Percentiles rank a stretch among this genome's conserved stretches.
Conservation (phyloP, 2,797 vertebrate genomes). For the Erethizon dorsatum region DNA sequence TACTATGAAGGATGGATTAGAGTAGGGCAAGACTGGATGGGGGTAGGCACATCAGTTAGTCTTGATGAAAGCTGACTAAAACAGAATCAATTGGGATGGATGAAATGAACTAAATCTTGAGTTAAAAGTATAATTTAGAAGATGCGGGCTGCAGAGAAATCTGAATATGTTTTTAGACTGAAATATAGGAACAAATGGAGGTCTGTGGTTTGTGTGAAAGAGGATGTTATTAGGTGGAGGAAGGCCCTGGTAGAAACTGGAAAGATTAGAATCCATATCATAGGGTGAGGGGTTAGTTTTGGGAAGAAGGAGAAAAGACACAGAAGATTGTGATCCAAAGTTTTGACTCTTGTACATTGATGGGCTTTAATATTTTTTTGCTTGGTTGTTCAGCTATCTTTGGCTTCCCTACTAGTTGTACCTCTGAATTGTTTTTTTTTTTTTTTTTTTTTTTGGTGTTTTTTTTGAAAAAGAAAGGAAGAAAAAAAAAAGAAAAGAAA, state of each 20-base stretch:
- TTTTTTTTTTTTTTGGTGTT: background rate
- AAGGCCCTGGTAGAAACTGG: background rate
- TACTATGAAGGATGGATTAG: background rate
- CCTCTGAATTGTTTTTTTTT: background rate
- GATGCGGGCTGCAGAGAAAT: background rate
- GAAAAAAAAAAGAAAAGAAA: background rate
- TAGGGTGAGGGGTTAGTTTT: background rate
- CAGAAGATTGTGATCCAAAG: background rate
- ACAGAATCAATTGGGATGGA: background rate
- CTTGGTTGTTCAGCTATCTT: background rate
- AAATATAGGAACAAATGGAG: background rate
- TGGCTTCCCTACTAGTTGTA: background rate
- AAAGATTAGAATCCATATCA: background rate
- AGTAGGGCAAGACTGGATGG: background rate
- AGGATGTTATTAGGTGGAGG: background rate
- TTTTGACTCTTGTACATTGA: background rate
- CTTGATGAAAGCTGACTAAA: background rate
- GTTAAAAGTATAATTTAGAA: background rate
- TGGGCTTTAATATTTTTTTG: background rate
- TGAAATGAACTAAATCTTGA: background rate
- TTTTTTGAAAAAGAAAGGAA: background rate
- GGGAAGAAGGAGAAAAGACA: background rate
- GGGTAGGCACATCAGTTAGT: background rate
- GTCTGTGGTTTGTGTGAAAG: background rate
- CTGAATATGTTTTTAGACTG: slow-evolving; percentile 27